A percentile compares a stretch with the other conserved stretches of the same genome.
Evolutionary conservation across 2,888 invertebrate species (phyloP).

Genomic region (Diaperis boleti): DNA sequence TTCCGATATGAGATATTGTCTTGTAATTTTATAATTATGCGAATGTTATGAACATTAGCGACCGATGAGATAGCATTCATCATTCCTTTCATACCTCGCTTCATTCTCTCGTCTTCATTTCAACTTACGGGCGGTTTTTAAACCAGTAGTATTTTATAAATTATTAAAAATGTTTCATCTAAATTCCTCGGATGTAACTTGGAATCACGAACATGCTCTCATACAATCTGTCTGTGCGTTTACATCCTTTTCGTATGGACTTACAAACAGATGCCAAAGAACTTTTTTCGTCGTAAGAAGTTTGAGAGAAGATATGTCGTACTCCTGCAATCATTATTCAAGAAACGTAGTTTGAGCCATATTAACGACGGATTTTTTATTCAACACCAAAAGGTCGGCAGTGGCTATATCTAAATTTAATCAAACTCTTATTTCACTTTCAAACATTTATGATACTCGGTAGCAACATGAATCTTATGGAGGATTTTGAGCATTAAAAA

Average conservation of each 20-base stretch:
- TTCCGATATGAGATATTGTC: conserved; percentile 12
- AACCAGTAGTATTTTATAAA: too few species aligned
- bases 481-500: conserved; percentile 4
- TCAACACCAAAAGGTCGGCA: conserved; percentile 1
- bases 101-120: background rate
- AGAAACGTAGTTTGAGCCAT: conserved; percentile 1
- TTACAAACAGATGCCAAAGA: conserved; percentile 14
- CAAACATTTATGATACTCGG: background rate
- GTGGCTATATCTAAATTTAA: conserved; percentile 6
- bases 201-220: background rate
- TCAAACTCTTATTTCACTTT: conserved; percentile 6
- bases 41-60: conserved; percentile 18
- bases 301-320: background rate
- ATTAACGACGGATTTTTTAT: conserved; percentile 3
- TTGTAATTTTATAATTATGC: conserved; percentile 34
- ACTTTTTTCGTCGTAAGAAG: conserved; percentile 18
- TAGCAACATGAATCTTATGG: background rate
- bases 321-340: conserved; percentile 7
- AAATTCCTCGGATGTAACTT: background rate
- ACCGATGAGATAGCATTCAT: conserved; percentile 14
- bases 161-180: background rate
- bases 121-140: too few species aligned
- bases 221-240: background rate
- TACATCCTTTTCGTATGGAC: conserved; percentile 2
- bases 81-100: conserved; percentile 8